Evolutionary conservation across 2,113 vertebrate genomes (phyloP).

Genomic region (Pachyramphus minor): DNA sequence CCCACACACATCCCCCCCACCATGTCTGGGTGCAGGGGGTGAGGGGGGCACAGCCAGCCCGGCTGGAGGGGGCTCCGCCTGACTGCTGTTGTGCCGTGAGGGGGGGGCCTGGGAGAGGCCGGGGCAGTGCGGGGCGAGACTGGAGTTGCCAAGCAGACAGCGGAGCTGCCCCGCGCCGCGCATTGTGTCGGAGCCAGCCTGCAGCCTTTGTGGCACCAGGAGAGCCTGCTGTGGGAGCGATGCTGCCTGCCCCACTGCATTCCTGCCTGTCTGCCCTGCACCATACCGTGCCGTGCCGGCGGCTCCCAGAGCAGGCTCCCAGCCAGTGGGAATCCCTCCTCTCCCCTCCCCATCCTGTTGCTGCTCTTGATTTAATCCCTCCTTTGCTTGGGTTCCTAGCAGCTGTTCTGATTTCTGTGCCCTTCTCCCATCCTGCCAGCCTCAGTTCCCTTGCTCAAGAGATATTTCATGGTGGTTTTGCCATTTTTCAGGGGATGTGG

Average conservation of each 20-base stretch:
- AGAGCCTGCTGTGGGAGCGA: conserved; percentile 25
- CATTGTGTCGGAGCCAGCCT: not conserved
- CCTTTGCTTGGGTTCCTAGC: conserved; percentile 22
- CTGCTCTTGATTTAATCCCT: conserved; percentile 18
- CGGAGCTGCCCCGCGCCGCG: not conserved
- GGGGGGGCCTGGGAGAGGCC: not conserved
- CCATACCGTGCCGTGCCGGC: not conserved
- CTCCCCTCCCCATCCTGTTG: not conserved
- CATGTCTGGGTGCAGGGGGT: not conserved
- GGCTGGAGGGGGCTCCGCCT: not conserved
- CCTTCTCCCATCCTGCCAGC: not conserved
- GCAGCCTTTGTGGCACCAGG: conserved; percentile 40
- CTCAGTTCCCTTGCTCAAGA: not conserved
- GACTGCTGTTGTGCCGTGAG: conserved; percentile 21
- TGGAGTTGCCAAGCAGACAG: conserved; percentile 33
- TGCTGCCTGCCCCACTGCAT: conserved; percentile 38
- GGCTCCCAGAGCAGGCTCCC: conserved; percentile 8
- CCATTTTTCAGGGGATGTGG: conserved; percentile 60
- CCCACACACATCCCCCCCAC: not conserved
- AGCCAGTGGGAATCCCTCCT: conserved; percentile 24
- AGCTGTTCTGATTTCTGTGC: conserved; percentile 31
- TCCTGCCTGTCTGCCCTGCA: conserved; percentile 15
- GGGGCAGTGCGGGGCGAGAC: not conserved
- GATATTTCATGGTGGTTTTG: conserved; percentile 23
- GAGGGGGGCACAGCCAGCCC: not conserved